Evolutionary conservation across 2,113 vertebrate genomes (phyloP), one percentile per base, ranked within the genome.

Genomic region (Pterocles orientalis): DNA sequence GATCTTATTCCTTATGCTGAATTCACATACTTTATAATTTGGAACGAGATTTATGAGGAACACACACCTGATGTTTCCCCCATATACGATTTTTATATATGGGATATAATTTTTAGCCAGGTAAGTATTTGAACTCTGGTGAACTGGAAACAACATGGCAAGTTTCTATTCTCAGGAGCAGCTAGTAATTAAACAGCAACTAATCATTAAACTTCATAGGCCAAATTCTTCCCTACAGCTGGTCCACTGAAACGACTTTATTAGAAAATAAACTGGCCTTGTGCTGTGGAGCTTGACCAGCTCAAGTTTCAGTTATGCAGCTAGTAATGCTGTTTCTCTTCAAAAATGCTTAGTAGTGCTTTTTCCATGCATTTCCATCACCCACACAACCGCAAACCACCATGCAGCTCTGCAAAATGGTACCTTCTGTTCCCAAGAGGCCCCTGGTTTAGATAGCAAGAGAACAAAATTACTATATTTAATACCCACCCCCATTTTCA

Each of bases 331-430:
- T 73, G 82, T 33, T 82, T 89, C 34, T 84, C 61, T 84, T 91
- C 14, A 84, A 89, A 94, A 96, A 58, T 31, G 58, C 88, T 93
- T 85, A 79, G 61, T 45, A 58, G 53, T 62, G 19, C 20, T 57
- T 81, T 95, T 95, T 89, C 54, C 72, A 62, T 45, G 39, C 2
- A 3, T 83, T 83, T 90, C 34, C 36, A 88, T 90, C 80, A 77
- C 7, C 69, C 88, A 76, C 60, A 90, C 36, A 92, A 86, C 90
- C 95, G 91, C 95, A 96, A 92, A 94, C 70, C 77, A 94, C 77
- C n/a, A 61, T 2, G 6, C 26, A 80, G 28, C 54, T 87, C 92
- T 82, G 61, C 31, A 94, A 96, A 96, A 92, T 25, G 34, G 61
- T 82, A 87, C 73, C 70, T 93, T 91, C 83, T 96, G 61, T 84